Evolutionary conservation across 2,113 vertebrate genomes (phyloP).

Genomic region (Melierax canorus): DNA sequence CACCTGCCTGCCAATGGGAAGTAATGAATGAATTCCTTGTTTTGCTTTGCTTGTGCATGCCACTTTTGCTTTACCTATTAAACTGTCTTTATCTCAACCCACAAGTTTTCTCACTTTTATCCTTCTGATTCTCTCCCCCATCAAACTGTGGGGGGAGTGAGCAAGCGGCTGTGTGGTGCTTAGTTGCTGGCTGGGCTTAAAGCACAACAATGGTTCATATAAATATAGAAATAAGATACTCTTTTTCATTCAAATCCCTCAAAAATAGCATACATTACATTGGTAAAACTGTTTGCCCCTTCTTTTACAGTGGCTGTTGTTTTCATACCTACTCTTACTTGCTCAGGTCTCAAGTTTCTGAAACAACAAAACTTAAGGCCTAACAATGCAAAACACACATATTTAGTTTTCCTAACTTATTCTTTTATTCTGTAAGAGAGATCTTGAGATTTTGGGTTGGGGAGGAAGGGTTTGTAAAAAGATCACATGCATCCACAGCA

Average conservation of each 20-base stretch:
- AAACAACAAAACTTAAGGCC: neutral
- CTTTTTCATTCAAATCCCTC: neutral
- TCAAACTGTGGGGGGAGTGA: too few relatives aligned
- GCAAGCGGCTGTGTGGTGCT: too few relatives aligned
- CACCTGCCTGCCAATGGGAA: too few relatives aligned
- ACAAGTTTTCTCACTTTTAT: too few relatives aligned
- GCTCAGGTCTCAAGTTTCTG: neutral
- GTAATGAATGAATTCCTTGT: too few relatives aligned
- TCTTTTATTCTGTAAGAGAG: neutral
- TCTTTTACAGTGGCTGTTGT: neutral
- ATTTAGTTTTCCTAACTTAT: neutral
- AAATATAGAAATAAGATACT: neutral
- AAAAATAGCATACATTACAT: neutral
- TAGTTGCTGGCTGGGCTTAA: too few relatives aligned
- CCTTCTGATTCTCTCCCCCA: too few relatives aligned
- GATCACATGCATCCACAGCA: neutral
- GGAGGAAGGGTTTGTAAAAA: neutral
- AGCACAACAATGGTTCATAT: neutral
- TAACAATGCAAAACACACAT: neutral
- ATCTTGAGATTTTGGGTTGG: neutral
- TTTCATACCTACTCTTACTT: neutral
- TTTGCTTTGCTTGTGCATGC: too few relatives aligned
- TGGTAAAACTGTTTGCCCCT: neutral
- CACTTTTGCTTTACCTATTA: too few relatives aligned
- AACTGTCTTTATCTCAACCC: too few relatives aligned